Conservation (phyloP, 1,140 invertebrate species). For the Popillia japonica region DNA sequence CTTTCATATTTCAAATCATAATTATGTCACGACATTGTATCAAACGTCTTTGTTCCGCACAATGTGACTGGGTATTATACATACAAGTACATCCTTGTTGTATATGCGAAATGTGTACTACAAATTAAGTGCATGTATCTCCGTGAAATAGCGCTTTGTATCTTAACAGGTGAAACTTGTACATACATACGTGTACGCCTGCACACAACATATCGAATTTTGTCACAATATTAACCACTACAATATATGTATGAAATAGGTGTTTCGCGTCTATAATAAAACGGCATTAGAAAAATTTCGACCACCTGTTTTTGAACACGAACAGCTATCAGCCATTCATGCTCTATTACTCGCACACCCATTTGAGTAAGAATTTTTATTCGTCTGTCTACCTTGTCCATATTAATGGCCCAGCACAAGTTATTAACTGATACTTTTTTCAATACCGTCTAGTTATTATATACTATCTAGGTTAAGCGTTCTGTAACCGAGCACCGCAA, state of each 20-base stretch:
- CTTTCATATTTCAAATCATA: slow-evolving; percentile 16
- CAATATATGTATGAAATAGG: neutral
- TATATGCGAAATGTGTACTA: neutral
- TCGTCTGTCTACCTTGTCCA: neutral
- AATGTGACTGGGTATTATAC: neutral
- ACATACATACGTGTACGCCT: no score
- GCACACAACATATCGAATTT: neutral
- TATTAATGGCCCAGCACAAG: slow-evolving; percentile 3
- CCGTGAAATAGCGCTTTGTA: neutral
- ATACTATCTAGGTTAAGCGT: slow-evolving; percentile 17
- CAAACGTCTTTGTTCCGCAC: neutral
- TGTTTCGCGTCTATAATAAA: neutral
- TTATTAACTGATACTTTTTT: slow-evolving; percentile 5
- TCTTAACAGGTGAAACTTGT: slow-evolving; percentile 12
- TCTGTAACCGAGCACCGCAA: neutral
- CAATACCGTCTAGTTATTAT: slow-evolving; percentile 9
- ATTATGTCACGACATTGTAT: slow-evolving; percentile 17
- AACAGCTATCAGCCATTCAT: slow-evolving; percentile 20
- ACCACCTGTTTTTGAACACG: slow-evolving; percentile 28
- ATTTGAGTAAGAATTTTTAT: slow-evolving; percentile 24
- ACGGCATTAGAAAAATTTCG: slow-evolving; percentile 22
- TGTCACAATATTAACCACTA: neutral
- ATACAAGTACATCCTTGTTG: neutral
- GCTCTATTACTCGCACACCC: slow-evolving; percentile 21
- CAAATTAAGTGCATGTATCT: neutral